These are phyloP conservation scores for Pseudotriccus pelzelni DNA, from an alignment of 2,797 vertebrate species.

Conservation along the genomic window DNA sequence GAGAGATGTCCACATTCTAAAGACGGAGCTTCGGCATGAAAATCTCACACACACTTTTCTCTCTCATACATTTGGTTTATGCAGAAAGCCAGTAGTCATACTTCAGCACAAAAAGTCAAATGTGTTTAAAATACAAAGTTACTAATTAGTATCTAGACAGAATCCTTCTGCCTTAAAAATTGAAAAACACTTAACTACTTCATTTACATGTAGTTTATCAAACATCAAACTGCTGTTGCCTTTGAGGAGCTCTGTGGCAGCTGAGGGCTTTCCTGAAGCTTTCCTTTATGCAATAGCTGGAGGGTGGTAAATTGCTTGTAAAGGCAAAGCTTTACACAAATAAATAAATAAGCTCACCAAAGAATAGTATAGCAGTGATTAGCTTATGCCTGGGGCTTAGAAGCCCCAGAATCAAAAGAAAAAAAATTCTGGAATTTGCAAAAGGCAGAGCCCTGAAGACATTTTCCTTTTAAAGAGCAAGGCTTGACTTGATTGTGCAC, in stretches of 20 bases:
- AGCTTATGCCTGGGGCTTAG: not conserved
- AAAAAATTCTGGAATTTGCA: not conserved
- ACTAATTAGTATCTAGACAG: not conserved
- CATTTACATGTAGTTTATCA: not conserved
- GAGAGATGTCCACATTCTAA: not conserved
- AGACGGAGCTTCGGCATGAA: not conserved
- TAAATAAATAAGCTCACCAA: not conserved
- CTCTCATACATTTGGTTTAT: not conserved
- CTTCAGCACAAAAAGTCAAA: not conserved
- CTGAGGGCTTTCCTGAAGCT: not conserved
- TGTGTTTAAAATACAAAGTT: not conserved
- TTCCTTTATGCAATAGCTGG: not conserved
- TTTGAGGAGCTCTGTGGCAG: not conserved
- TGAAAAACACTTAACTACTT: not conserved
- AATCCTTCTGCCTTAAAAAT: slow-evolving; percentile 3
- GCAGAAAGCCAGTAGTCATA: not conserved
- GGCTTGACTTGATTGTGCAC: not conserved
- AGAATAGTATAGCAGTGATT: not conserved
- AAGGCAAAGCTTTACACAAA: not conserved
- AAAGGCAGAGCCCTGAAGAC: not conserved
- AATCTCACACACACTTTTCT: not conserved
- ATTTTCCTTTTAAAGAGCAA: not conserved
- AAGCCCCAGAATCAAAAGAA: not conserved
- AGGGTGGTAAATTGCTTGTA: slow-evolving; percentile 13
- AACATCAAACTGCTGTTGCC: not conserved